Evolutionary conservation across 2,888 invertebrate species (phyloP).

Genomic region (Lordiphosa andalusiaca): DNA sequence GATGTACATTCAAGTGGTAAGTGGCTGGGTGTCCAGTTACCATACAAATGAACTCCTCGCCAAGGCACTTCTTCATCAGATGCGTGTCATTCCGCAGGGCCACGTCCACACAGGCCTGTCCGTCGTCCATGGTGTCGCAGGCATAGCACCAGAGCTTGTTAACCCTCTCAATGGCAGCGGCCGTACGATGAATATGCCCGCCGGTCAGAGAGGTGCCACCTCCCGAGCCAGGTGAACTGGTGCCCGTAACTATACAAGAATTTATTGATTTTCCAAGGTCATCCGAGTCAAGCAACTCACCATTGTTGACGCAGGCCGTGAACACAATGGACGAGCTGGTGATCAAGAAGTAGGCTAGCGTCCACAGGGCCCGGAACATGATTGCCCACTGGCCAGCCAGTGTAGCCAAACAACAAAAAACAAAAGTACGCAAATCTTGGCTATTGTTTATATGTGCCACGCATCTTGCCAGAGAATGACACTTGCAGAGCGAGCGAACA

Average conservation of each 20-base stretch:
- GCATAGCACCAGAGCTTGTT: conserved; percentile 91
- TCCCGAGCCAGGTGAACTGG: conserved; percentile 64
- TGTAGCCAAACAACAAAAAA: neutral
- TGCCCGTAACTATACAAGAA: conserved; percentile 48
- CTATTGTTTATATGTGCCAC: conserved; percentile 47
- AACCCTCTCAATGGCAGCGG: conserved; percentile 87
- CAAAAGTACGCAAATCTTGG: neutral
- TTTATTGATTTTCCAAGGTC: conserved; percentile 30
- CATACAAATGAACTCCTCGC: conserved; percentile 89
- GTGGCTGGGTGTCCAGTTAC: conserved; percentile 79
- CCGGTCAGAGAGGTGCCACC: conserved; percentile 81
- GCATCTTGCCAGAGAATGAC: conserved; percentile 9
- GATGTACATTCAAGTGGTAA: no score
- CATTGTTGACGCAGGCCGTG: conserved; percentile 59
- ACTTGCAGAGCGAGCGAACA: neutral
- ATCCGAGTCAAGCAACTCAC: conserved; percentile 22
- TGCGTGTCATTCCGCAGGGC: conserved; percentile 82
- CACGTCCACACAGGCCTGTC: conserved; percentile 85
- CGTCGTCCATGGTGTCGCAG: conserved; percentile 89
- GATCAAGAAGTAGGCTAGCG: conserved; percentile 52
- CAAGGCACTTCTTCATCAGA: conserved; percentile 86
- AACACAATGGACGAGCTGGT: conserved; percentile 59
- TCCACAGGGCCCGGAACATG: conserved; percentile 48
- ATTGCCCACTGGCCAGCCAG: conserved; percentile 25
- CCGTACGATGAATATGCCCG: conserved; percentile 85